Percentiles rank a stretch among this genome's conserved stretches.
Conservation (phyloP, 1,140 invertebrate genomes). For the Glomeris maerens region DNA sequence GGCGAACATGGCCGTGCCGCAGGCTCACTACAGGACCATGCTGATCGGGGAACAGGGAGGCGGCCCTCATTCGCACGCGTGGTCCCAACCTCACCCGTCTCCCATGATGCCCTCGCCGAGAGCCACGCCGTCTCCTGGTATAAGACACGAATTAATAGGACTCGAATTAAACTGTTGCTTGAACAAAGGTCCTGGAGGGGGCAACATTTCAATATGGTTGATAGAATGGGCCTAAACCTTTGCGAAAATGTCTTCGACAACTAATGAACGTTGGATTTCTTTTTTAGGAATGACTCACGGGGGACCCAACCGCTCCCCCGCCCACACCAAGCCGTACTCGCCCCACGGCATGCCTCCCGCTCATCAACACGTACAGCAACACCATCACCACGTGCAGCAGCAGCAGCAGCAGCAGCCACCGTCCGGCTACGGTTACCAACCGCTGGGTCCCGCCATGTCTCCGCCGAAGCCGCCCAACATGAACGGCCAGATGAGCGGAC, state of each 20-base stretch:
- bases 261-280: too few relatives aligned
- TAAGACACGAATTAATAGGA: too few relatives aligned
- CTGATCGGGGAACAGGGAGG: conserved; percentile 11
- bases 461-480: too few relatives aligned
- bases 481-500: too few relatives aligned
- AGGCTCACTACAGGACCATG: conserved; percentile 14
- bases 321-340: conserved; percentile 17
- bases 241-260: too few relatives aligned
- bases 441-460: too few relatives aligned
- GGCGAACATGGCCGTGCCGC: conserved; percentile 10
- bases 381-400: conserved; percentile 6
- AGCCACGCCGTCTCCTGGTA: conserved; percentile 19
- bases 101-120: conserved; percentile 19
- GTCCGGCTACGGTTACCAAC: too few relatives aligned
- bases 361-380: conserved; percentile 11
- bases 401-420: conserved; percentile 5
- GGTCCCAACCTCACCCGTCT: conserved; percentile 18
- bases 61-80: conserved; percentile 14
- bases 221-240: too few relatives aligned
- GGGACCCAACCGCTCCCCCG: conserved; percentile 17
- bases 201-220: too few relatives aligned
- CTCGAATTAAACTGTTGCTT: too few relatives aligned
- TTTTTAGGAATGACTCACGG: too few relatives aligned
- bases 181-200: too few relatives aligned
- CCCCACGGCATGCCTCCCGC: conserved; percentile 11